Conservation (phyloP, 2,888 invertebrate species). For the Pandemis heparana region DNA sequence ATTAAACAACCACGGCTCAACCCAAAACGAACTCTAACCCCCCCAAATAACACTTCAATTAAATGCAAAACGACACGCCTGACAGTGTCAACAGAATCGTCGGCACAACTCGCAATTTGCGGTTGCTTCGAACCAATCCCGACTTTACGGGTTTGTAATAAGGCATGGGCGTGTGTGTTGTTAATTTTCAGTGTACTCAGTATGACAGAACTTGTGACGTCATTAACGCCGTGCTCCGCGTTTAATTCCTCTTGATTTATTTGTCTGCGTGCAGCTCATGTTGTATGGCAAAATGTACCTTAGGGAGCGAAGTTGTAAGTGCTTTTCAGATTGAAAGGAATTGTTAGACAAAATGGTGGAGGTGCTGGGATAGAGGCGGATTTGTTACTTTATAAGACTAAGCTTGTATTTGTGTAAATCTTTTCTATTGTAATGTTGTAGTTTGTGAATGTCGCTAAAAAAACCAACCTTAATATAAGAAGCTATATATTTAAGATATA, state of each 20-base stretch:
- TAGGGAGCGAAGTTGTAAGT: neutral
- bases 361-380: neutral
- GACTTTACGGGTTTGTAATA: constrained; percentile 8
- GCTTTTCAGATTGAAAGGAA: neutral
- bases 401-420: neutral
- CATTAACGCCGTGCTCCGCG: constrained; percentile 52
- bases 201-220: constrained; percentile 46
- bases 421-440: neutral
- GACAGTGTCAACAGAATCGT: constrained; percentile 26
- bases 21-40: constrained; percentile 13
- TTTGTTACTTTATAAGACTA: constrained; percentile 3
- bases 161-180: neutral
- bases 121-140: neutral
- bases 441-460: neutral
- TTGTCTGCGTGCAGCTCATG: constrained; percentile 45
- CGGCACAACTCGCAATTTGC: constrained; percentile 7
- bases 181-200: constrained; percentile 24
- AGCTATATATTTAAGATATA: neutral
- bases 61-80: constrained; percentile 9
- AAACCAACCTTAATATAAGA: neutral
- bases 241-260: constrained; percentile 51
- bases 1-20: neutral
- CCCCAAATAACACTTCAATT: constrained; percentile 15
- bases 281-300: constrained; percentile 24
- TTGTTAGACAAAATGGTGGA: constrained; percentile 12